Conservation (phyloP, 2,113 vertebrate genomes). For the Corydoras sp. region DNA sequence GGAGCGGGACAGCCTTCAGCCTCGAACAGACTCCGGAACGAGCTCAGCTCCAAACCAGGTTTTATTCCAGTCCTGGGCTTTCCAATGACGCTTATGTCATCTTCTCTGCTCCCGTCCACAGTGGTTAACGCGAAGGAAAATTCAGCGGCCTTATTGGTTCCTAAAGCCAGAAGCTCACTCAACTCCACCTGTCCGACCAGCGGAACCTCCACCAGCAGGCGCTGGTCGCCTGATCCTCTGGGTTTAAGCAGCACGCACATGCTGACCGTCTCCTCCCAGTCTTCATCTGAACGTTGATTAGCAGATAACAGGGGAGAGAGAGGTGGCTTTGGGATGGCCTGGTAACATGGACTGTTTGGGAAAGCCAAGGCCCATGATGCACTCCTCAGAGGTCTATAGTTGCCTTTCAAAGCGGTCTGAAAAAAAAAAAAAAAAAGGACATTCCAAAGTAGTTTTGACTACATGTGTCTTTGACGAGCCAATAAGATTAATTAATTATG, state of each 20-base stretch:
- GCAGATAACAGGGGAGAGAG: constrained; percentile 48
- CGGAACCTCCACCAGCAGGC: constrained; percentile 55
- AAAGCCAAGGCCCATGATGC: constrained; percentile 58
- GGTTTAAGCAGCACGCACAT: constrained; percentile 52
- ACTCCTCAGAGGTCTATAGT: constrained; percentile 51
- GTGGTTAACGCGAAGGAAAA: constrained; percentile 61
- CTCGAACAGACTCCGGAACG: constrained; percentile 73
- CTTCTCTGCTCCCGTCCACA: constrained; percentile 65
- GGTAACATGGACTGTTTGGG: constrained; percentile 58
- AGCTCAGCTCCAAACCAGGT: constrained; percentile 37
- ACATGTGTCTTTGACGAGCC: neutral
- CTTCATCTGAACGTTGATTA: constrained; percentile 44
- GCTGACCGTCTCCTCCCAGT: constrained; percentile 54
- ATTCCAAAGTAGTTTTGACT: neutral
- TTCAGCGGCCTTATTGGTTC: constrained; percentile 26
- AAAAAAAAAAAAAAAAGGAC: constrained; percentile 1
- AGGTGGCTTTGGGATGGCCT: constrained; percentile 46
- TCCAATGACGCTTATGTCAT: constrained; percentile 61
- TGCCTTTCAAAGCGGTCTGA: constrained; percentile 46
- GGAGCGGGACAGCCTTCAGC: constrained; percentile 65
- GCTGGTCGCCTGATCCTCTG: constrained; percentile 38
- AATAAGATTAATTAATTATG: neutral
- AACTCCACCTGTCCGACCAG: constrained; percentile 35
- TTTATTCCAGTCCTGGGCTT: constrained; percentile 14
- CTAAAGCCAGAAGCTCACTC: constrained; percentile 40